Evolutionary conservation across 2,113 vertebrate genomes (phyloP).

Genomic region (Procavia capensis): DNA sequence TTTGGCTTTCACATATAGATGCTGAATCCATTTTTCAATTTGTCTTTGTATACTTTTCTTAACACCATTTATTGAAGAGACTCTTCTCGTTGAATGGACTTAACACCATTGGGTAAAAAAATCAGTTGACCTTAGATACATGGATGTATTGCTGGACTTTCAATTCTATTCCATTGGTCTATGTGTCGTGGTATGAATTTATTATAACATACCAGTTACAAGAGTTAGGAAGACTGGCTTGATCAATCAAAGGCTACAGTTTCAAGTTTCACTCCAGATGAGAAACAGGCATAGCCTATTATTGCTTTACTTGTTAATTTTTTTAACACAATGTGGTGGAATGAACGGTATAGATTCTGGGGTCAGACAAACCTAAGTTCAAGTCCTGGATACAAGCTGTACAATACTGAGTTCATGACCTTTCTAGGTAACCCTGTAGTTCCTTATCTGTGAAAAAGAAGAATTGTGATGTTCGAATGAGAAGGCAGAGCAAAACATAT

Average conservation of each 20-base stretch:
- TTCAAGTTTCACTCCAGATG: not conserved
- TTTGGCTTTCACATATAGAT: not conserved
- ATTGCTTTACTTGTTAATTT: conserved; percentile 2
- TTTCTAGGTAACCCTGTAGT: not conserved
- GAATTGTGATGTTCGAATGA: not conserved
- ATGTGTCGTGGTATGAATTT: not conserved
- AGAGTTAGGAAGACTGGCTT: not conserved
- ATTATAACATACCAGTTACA: not conserved
- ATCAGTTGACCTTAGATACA: not conserved
- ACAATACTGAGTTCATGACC: not conserved
- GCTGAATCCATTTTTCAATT: not conserved
- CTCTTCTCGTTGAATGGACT: not conserved
- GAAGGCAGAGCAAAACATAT: not conserved
- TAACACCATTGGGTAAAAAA: not conserved
- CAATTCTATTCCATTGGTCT: not conserved
- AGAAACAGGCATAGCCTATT: not conserved
- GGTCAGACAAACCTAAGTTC: not conserved
- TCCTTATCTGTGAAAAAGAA: not conserved
- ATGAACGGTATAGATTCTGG: not conserved
- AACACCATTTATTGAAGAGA: not conserved
- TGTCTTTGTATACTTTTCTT: not conserved
- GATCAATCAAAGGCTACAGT: not conserved
- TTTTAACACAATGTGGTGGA: not conserved
- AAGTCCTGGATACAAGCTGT: not conserved
- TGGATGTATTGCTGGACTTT: not conserved